Base-by-base conservation (phyloP, 2,797 vertebrate species). In the Pangasius krempfi region DNA sequence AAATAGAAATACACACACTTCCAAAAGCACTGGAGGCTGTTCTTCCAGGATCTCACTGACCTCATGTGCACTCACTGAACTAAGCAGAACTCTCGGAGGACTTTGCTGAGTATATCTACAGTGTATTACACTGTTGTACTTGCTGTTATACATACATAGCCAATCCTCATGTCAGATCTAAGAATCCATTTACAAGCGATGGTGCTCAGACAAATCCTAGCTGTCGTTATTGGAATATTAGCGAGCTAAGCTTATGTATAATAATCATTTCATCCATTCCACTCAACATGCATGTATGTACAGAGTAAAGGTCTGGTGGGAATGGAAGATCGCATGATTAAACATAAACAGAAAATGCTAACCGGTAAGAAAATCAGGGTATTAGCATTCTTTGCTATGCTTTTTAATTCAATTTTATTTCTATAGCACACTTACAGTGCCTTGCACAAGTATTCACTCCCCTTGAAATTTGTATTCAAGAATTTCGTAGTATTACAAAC, bases 41-140 rank as follows among this genome's bases (percentile, higher is more conserved):
- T 86, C 58, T 76, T 83, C 81, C 81, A 83, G 37, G 81, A 83
- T 83, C 37, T 64, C 40, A 47, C 85, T 33, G 72, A 78, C 40
- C 73, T 86, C 25, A 64, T 40, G 52, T 76, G 70, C 68, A 76
- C 85, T 76, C 73, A n/a, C 56, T 86, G 73, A 86, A n/a, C 73
- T 62, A 64, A 83, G 27, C 25, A n/a, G 25, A 62, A 83, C 58
- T 60, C 85, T 78, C 50, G 9, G 58, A 64, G 58, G 81, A 64
- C 81, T 82, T 44, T 18, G 25, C 40, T 83, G n/a, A 83, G 37
- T 64, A 82, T 44, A 62, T 82, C 58, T 16, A n/a, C 56, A 14
- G 37, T 62, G 22, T 0, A 2, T 60, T 81, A 81, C 30, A 44
- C n/a, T 79, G 50, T 22, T 80, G 78, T 80, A 37, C 52, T 37